Base-by-base conservation (phyloP, 2,888 invertebrate species). In the Thymelicus sylvestris region DNA sequence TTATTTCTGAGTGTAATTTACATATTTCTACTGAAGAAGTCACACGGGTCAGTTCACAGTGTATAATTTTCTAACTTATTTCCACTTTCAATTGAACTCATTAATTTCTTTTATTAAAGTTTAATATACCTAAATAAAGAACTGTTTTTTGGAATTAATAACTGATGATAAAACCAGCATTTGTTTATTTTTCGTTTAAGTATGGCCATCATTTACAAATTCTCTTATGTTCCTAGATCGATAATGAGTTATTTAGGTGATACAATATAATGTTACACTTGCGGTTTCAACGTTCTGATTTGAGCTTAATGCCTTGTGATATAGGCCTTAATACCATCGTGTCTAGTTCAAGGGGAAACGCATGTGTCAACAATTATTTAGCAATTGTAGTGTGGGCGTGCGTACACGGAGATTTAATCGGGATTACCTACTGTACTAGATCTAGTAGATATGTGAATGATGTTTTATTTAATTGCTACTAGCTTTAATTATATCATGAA, bases 301-400 rank as follows among this genome's bases (percentile, higher is more conserved):
- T 70, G 70, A 70, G 65, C 65, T 59, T 65, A 70, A 70, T 70
- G 60, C 60, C 65, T 65, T 65, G 60, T 70, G 70, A 70, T 70
- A 47, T 65, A 60, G 50, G 60, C 65, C 47, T 59, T 65, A 65
- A 60, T 59, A 70, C 69, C 64, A 41, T 48, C 52, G 60, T 60
- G 65, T 70, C 70, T 65, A 70, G 70, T 70, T 70, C 70, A 70
- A 70, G 69, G 70, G 70, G 52, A 69, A 52, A 70, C 24, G 70
- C 60, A 60, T 70, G 65, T 65, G 70, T 70, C 70, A 70, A 65
- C 70, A 70, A 52, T 60, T 70, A 65, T 65, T 65, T 60, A 65
- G 65, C 52, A 65, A 68, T 44, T 63, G 50, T 31, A 10, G 69
- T 50, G 69, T 69, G 64, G 69, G 69, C 48, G 64, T 59, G 13